Evolutionary conservation across 2,797 vertebrate genomes (phyloP), one percentile per base, ranked within the genome.

Genomic region (Orientallactaga sibirica): DNA sequence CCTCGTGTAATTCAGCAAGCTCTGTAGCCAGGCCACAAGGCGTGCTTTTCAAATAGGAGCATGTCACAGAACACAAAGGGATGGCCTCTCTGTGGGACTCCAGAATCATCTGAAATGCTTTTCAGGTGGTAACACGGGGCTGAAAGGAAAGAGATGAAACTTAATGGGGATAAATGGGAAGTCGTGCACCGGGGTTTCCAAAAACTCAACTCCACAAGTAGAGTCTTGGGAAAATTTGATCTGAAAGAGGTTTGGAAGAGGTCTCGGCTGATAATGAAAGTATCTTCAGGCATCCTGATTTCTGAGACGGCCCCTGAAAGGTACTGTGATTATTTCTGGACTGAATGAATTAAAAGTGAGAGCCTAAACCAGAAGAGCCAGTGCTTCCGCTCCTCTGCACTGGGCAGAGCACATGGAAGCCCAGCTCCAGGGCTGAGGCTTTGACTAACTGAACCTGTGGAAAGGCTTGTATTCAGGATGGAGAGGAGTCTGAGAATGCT

Each of bases 151-250:
- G 62, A 77, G 71, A 70, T 1, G 66, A 80, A 74, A n/a, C 71
- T 83, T 86, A 76, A 88, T 29, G 74, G 89, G 43, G 73, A 86
- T 74, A 78, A 86, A 82, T 66, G 80, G 62, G 22, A 89, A 68
- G 64, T 75, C 85, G 66, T 86, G 62, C 48, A 16, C 74, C 15
- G 82, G 83, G 64, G 37, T 76, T 95, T 88, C 12, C 14, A 87
- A 95, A 89, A 92, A 88, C 73, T 94, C 85, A 25, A 92, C 91
- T 88, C 16, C 3, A 0, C 90, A 91, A 92, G 37, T 81, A 74
- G 0, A 20, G 29, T 43, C 83, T 82, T 22, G 64, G 90, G 84
- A 82, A 66, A 68, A 52, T 55, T 52, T 48, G 43, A 61, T 41
- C 64, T 33, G 84, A 79, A 61, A 48, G 27, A 78, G 58, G 68